Conservation (phyloP, 2,888 invertebrate species). For the Diogma glabrata region DNA sequence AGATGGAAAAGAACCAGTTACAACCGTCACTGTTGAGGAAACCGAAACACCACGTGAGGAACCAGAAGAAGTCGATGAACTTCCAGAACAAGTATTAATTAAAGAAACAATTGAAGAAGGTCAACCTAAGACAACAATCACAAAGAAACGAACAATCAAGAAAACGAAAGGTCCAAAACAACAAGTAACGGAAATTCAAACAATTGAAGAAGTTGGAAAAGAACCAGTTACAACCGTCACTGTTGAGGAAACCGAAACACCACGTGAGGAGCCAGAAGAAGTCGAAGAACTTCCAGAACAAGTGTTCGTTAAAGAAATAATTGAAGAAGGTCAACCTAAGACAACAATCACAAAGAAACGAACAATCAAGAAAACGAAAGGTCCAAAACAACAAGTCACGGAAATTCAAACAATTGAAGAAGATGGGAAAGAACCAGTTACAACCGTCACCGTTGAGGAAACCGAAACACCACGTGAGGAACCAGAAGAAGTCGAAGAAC, state of each 20-base stretch:
- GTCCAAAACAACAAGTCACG: conserved; percentile 30
- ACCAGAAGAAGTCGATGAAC: conserved; percentile 23
- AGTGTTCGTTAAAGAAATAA: conserved; percentile 7
- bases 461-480: conserved; percentile 23
- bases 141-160: conserved; percentile 30
- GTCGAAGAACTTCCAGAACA: conserved; percentile 19
- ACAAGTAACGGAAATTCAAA: conserved; percentile 33
- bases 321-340: conserved; percentile 20
- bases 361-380: conserved; percentile 24
- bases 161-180: conserved; percentile 26
- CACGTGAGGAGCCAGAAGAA: conserved; percentile 10
- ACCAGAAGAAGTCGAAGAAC: conserved; percentile 18
- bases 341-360: conserved; percentile 23
- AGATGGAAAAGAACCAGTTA: conserved; percentile 27
- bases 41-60: conserved; percentile 24
- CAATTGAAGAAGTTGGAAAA: conserved; percentile 33
- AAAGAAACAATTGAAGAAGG: conserved; percentile 24
- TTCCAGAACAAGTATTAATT: conserved; percentile 30
- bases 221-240: conserved; percentile 22
- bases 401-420: conserved; percentile 26
- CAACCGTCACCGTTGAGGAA: conserved; percentile 29
- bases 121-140: conserved; percentile 26
- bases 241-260: conserved; percentile 27
- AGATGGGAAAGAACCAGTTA: conserved; percentile 30
- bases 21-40: conserved; percentile 26